Evolutionary conservation across 2,797 vertebrate genomes (phyloP).

Genomic region (Chelonia mydas): DNA sequence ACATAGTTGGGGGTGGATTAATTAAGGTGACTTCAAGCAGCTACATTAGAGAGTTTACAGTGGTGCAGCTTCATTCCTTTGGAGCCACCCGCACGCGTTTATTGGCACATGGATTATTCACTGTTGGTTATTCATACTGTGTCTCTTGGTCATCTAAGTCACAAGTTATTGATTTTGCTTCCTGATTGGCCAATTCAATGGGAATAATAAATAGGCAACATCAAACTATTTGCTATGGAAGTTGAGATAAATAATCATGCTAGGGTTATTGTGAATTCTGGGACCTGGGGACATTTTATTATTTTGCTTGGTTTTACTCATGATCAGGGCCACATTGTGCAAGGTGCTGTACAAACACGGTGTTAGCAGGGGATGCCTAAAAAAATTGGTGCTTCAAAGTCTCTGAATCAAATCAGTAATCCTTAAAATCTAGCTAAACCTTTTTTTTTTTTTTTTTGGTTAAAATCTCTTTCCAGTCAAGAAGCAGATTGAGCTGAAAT

Average conservation of each 20-base stretch:
- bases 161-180: too few relatives aligned
- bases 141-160: neutral
- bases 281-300: neutral
- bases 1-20: too few relatives aligned
- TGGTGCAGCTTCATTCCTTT: neutral
- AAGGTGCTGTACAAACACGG: neutral
- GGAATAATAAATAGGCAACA: neutral
- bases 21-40: too few relatives aligned
- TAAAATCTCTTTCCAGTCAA: slow-evolving; percentile 87
- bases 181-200: too few relatives aligned
- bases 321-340: neutral
- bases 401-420: neutral
- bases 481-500: slow-evolving; percentile 98
- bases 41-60: too few relatives aligned
- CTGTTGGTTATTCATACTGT: neutral
- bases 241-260: neutral
- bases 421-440: neutral
- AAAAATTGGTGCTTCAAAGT: fast-evolving
- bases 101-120: neutral
- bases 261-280: neutral
- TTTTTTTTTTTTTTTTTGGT: neutral
- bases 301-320: neutral
- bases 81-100: neutral
- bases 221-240: neutral
- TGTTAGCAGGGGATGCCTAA: fast-evolving